A percentile compares a stretch with the other conserved stretches of the same genome.
Evolutionary conservation across 2,888 invertebrate species (phyloP).

Genomic region (Pseudolycoriella hygida): DNA sequence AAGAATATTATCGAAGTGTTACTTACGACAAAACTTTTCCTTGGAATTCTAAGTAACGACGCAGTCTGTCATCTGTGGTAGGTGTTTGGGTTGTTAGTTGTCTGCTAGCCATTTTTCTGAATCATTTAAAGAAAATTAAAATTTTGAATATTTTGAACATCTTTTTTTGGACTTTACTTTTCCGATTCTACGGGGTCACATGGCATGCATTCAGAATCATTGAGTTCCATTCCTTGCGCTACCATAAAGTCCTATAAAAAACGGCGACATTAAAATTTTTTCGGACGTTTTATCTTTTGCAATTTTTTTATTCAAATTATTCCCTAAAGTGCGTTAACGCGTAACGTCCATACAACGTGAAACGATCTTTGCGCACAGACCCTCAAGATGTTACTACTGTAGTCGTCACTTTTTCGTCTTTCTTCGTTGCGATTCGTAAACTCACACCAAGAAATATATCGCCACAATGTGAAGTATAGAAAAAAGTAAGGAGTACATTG

Average conservation of each 20-base stretch:
- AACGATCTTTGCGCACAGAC: too few relatives aligned
- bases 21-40: constrained; percentile 55
- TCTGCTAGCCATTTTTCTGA: constrained; percentile 4
- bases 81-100: constrained; percentile 18
- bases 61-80: constrained; percentile 34
- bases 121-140: not conserved
- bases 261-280: not conserved
- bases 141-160: not conserved
- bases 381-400: too few relatives aligned
- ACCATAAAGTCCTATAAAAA: constrained; percentile 50
- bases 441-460: too few relatives aligned
- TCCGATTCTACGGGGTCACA: constrained; percentile 46
- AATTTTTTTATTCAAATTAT: too few relatives aligned
- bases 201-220: constrained; percentile 49
- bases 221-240: constrained; percentile 65
- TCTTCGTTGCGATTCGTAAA: too few relatives aligned
- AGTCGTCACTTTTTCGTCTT: too few relatives aligned
- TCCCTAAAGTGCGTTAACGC: too few relatives aligned
- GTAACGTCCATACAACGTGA: too few relatives aligned
- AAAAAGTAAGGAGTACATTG: too few relatives aligned
- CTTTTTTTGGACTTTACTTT: constrained; percentile 17
- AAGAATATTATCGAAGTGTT: too few relatives aligned
- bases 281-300: not conserved
- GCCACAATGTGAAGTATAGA: too few relatives aligned
- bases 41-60: constrained; percentile 59